These are phyloP conservation scores for Prorops nasuta DNA, from an alignment of 1,140 invertebrate genomes.

Conservation along the genomic window DNA sequence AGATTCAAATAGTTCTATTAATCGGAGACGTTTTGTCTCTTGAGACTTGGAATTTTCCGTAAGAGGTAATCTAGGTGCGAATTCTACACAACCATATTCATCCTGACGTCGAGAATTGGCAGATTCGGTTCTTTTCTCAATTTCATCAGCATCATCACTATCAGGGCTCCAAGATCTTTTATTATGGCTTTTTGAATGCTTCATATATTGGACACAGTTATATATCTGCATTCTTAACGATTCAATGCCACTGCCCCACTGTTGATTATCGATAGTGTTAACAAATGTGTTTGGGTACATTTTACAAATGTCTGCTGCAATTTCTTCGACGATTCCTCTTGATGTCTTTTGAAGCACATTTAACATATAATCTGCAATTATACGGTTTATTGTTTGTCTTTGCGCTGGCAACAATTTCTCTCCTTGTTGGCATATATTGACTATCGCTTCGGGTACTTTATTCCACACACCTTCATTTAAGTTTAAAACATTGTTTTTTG, in stretches of 20 bases:
- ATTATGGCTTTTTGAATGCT: conserved; percentile 2
- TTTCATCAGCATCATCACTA: not conserved
- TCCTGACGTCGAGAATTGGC: conserved; percentile 4
- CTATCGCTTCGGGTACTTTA: too few species aligned
- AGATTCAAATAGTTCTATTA: not conserved
- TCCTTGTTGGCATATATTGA: too few species aligned
- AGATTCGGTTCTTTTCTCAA: not conserved
- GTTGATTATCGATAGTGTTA: not conserved
- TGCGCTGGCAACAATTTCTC: not conserved
- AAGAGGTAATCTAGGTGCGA: not conserved
- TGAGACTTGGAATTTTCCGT: not conserved
- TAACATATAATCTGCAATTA: conserved; percentile 8
- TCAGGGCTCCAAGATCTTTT: too few species aligned
- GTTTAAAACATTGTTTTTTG: too few species aligned
- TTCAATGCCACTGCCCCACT: not conserved
- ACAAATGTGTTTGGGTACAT: conserved; percentile 5
- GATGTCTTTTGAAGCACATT: conserved; percentile 3
- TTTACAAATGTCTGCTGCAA: conserved; percentile 1
- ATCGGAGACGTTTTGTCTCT: conserved; percentile 1
- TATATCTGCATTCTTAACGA: conserved; percentile 3
- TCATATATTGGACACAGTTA: conserved; percentile 1
- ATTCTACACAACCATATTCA: conserved; percentile 10
- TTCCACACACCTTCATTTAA: too few species aligned
- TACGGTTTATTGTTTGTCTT: not conserved
- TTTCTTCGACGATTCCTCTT: conserved; percentile 1